Evolutionary conservation across 1,140 invertebrate genomes (phyloP).

Genomic region (Aphaenogaster floridana): DNA sequence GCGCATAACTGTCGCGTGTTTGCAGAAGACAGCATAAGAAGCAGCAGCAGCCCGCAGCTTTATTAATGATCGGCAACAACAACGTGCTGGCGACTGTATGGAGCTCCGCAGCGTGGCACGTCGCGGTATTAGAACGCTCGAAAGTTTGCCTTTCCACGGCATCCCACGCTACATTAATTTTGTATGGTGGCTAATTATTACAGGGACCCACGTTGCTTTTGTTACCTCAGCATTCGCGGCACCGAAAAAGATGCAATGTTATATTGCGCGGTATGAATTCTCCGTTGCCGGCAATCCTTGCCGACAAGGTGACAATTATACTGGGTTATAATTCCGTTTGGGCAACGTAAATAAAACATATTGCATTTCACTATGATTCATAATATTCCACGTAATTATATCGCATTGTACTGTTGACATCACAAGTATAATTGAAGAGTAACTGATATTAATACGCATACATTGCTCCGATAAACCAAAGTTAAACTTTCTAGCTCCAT

Average conservation of each 20-base stretch:
- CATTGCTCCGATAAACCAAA: neutral
- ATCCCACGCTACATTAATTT: conserved; percentile 77
- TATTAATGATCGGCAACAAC: conserved; percentile 74
- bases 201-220: conserved; percentile 65
- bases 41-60: conserved; percentile 55
- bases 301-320: conserved; percentile 42
- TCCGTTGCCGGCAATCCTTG: neutral
- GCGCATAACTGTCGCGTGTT: conserved; percentile 69
- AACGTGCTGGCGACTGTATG: conserved; percentile 43
- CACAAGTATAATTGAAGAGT: conserved; percentile 30
- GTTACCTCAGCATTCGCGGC: conserved; percentile 64
- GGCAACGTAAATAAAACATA: conserved; percentile 30
- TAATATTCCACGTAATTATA: conserved; percentile 25
- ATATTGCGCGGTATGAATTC: conserved; percentile 39
- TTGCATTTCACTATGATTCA: conserved; percentile 24
- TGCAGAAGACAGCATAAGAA: conserved; percentile 67
- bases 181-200: conserved; percentile 75
- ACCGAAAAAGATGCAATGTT: conserved; percentile 53
- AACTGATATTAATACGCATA: conserved; percentile 42
- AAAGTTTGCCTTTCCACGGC: conserved; percentile 70
- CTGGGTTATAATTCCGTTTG: conserved; percentile 38
- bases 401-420: neutral
- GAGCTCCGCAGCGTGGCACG: conserved; percentile 37
- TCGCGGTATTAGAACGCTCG: conserved; percentile 57
- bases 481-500: neutral